Evolutionary conservation across 2,113 vertebrate genomes (phyloP).

Genomic region (Orthonyx spaldingii): DNA sequence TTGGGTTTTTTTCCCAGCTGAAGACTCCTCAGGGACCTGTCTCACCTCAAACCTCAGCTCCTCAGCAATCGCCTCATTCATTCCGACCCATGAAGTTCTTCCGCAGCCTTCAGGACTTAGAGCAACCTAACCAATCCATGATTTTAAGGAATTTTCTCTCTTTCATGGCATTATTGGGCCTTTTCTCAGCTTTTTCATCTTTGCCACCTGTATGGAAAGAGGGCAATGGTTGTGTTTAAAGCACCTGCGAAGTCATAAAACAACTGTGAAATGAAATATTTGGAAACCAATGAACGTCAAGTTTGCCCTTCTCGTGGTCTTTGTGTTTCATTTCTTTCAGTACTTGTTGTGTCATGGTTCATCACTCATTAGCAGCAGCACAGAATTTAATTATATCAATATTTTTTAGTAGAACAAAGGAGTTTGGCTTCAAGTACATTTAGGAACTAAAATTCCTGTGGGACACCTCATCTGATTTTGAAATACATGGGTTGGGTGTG

Average conservation of each 20-base stretch:
- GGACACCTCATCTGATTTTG: background rate
- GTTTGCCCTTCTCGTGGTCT: background rate
- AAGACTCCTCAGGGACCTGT: background rate
- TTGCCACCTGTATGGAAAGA: background rate
- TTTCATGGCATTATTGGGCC: background rate
- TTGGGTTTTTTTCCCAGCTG: background rate
- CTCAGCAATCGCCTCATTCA: background rate
- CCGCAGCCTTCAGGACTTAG: background rate
- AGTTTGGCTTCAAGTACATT: background rate
- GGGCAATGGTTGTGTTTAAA: background rate
- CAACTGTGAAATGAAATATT: background rate
- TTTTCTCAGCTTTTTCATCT: background rate
- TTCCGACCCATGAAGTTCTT: background rate
- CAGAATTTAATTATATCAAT: background rate
- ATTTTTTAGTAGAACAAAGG: background rate
- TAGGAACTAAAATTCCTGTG: background rate
- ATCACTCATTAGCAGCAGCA: background rate
- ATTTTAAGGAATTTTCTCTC: background rate
- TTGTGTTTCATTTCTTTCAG: background rate
- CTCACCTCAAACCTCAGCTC: background rate
- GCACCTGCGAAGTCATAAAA: background rate
- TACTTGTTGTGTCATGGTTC: background rate
- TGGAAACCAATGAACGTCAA: background rate
- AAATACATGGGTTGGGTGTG: accelerated
- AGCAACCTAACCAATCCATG: background rate